These are phyloP conservation scores for Hafferia zeledoni DNA, from an alignment of 2,797 vertebrate genomes.

Conservation along the genomic window DNA sequence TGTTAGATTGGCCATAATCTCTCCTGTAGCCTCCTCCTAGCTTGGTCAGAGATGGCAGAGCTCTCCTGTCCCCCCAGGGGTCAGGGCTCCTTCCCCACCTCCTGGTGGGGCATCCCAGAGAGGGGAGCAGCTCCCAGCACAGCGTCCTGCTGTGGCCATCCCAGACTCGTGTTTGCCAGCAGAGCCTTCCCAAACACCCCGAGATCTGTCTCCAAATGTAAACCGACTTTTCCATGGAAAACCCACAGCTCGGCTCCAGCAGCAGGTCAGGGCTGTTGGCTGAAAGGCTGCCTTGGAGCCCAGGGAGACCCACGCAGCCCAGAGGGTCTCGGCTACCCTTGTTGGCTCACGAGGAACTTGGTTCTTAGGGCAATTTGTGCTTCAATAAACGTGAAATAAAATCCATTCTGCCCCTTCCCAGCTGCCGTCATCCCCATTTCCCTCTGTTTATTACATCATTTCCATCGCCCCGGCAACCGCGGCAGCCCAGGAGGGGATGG, in stretches of 20 bases:
- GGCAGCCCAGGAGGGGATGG: background rate
- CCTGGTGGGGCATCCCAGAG: accelerated
- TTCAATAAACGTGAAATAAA: slow-evolving; percentile 41
- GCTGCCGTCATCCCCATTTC: slow-evolving; percentile 22
- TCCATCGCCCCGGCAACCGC: slow-evolving; percentile 10
- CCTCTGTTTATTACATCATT: slow-evolving; percentile 40
- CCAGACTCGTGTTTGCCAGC: accelerated
- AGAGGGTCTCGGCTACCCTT: background rate
- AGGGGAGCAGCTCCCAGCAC: background rate
- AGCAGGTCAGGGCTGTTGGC: background rate
- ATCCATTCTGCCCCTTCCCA: slow-evolving; percentile 39
- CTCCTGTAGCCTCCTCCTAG: background rate
- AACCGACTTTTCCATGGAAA: background rate
- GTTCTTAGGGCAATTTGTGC: slow-evolving; percentile 53
- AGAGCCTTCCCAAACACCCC: background rate
- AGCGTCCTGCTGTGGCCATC: background rate
- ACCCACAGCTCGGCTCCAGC: background rate
- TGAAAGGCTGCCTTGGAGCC: background rate
- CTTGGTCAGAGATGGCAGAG: background rate
- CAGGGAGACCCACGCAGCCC: background rate
- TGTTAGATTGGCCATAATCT: background rate
- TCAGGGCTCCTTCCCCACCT: background rate
- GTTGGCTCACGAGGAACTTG: background rate
- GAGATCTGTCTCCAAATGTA: background rate
- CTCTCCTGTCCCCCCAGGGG: background rate